A percentile compares a stretch with the other conserved stretches of the same genome.
Evolutionary conservation across 1,140 invertebrate species (phyloP).

Genomic region (Fopius arisanus): DNA sequence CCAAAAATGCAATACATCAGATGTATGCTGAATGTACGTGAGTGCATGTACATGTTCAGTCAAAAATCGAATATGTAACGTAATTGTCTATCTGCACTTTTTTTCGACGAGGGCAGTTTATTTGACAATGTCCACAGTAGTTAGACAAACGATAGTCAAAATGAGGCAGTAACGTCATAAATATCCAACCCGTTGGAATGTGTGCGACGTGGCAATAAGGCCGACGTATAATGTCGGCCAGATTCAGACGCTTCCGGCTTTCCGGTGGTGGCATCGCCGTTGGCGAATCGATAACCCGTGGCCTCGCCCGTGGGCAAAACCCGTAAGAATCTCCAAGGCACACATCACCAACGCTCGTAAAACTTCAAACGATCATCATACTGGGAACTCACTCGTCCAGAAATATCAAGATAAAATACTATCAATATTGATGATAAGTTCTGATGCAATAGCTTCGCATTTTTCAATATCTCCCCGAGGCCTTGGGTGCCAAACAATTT

Average conservation of each 20-base stretch:
- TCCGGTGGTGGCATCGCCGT: slow-evolving; percentile 20
- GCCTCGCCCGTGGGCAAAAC: background rate
- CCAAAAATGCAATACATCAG: no score
- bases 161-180: slow-evolving; percentile 6
- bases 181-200: slow-evolving; percentile 1
- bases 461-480: background rate
- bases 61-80: no score
- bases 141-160: background rate
- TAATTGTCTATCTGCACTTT: no score
- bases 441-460: background rate
- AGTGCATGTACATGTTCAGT: no score
- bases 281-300: slow-evolving; percentile 6
- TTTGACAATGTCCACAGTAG: no score
- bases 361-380: background rate
- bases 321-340: background rate
- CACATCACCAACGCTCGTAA: background rate
- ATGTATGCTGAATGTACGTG: no score
- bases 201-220: slow-evolving; percentile 18
- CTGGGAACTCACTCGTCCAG: background rate
- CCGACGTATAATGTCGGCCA: slow-evolving; percentile 19
- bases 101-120: no score
- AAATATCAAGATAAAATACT: background rate
- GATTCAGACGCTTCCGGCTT: slow-evolving; percentile 24
- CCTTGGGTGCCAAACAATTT: background rate
- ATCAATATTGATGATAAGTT: background rate